Base-by-base conservation (phyloP, 1,140 invertebrate genomes). In the Homarus americanus region DNA sequence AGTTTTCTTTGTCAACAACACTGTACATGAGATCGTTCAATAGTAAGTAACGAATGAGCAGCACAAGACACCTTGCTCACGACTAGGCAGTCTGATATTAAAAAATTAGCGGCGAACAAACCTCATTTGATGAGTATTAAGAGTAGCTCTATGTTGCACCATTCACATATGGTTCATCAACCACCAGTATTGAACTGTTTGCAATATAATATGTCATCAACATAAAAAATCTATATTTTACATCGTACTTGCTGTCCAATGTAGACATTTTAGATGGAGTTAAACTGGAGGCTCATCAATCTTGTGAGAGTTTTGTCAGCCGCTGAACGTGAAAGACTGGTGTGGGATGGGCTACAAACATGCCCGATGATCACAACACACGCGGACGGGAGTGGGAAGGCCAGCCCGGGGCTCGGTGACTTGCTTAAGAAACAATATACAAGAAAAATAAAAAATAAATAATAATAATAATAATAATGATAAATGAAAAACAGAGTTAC, bases 31-130 rank as follows among this genome's bases (percentile, higher is more conserved):
- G 88, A 90, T 90, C 88, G 82, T 90, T 63, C 53, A 90, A 63
- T 87, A 87, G 53, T 90, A 83, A 90, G 88, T 90, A 83, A 90
- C 73, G 53, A 84, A 82, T 90, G 88, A 90, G 88, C 88, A 76
- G 41, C 82, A 83, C 58, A 84, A 34, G 49, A 58, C 58, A 69
- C 82, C 49, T 66, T 90, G 80, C 88, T 90, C 88, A 84, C 66
- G 88, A 90, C 88, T 90, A 90, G 88, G 88, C 88, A 90, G 88
- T 90, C 88, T 90, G 88, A 90, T 90, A 90, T 84, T 80, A 83
- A 53, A 90, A 90, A 83, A 83, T 82, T 58, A 90, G 88, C 88
- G 88, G 88, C 88, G 82, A 90, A 90, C 88, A 90, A 78, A 83
- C 88, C 88, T 84, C 88, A 83, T 36, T 84, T 75, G 88, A 82